Evolutionary conservation across 2,888 invertebrate genomes (phyloP).

Genomic region (Cryptosula pallasiana): DNA sequence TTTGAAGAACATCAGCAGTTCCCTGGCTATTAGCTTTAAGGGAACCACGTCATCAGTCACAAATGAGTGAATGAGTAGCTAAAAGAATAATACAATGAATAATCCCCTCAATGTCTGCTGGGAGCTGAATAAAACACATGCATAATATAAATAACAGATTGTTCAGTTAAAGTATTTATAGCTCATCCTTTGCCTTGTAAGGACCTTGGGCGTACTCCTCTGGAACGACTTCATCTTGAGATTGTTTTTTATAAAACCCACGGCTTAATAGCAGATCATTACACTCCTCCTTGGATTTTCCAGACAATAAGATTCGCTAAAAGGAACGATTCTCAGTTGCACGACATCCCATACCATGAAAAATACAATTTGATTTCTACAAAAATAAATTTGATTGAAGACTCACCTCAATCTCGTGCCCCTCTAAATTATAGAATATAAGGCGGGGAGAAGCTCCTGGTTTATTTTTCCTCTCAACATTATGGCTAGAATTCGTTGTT

Average conservation of each 20-base stretch:
- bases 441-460: slow-evolving; percentile 43
- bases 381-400: too few species aligned
- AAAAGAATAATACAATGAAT: neutral
- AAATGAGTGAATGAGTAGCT: neutral
- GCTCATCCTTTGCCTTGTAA: slow-evolving; percentile 29
- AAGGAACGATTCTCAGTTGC: slow-evolving; percentile 23
- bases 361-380: neutral
- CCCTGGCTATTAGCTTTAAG: neutral
- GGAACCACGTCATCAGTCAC: neutral
- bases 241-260: slow-evolving; percentile 38
- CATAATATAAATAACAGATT: neutral
- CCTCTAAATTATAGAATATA: slow-evolving; percentile 36
- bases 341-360: neutral
- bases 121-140: too few species aligned
- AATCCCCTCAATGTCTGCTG: too few species aligned
- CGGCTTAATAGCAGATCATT: slow-evolving; percentile 58
- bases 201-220: slow-evolving; percentile 31
- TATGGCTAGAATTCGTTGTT: slow-evolving; percentile 34
- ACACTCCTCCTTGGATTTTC: slow-evolving; percentile 61
- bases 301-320: neutral
- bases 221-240: slow-evolving; percentile 31
- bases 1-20: neutral
- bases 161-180: slow-evolving; percentile 24
- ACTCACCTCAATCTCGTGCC: slow-evolving; percentile 59
- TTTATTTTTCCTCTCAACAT: slow-evolving; percentile 40